Percentiles rank a stretch among this genome's conserved stretches.
These are phyloP conservation scores for Camponotus floridanus DNA, from an alignment of 1,140 invertebrate genomes.

Conservation along the genomic window DNA sequence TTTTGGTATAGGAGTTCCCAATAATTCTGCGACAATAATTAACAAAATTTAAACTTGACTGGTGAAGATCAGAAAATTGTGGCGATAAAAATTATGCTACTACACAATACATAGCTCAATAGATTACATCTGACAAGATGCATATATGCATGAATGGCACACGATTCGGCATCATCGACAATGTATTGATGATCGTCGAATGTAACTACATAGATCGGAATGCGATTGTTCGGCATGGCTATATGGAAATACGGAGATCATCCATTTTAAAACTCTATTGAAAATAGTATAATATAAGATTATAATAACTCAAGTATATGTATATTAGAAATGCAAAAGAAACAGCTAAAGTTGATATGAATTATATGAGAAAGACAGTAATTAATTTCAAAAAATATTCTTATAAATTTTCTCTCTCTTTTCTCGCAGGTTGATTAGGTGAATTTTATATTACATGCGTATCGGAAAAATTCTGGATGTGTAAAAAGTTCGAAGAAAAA, in stretches of 20 bases:
- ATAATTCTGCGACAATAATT: constrained; percentile 18
- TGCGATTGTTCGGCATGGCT: constrained; percentile 57
- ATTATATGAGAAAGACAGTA: too few species aligned
- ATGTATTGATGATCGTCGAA: constrained; percentile 54
- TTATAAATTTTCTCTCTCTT: too few species aligned
- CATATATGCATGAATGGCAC: constrained; percentile 23
- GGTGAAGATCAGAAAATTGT: constrained; percentile 23
- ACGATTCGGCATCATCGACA: constrained; percentile 64
- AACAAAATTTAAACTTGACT: background rate
- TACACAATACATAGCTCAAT: too few species aligned
- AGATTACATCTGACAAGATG: too few species aligned
- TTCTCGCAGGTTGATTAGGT: background rate
- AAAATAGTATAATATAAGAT: too few species aligned
- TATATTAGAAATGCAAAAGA: too few species aligned
- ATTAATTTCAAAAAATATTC: too few species aligned
- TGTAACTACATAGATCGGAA: constrained; percentile 64
- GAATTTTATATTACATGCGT: constrained; percentile 32
- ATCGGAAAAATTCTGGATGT: constrained; percentile 8
- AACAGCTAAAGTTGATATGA: too few species aligned
- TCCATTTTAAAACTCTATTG: too few species aligned
- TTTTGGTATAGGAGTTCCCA: background rate
- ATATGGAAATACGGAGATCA: constrained; percentile 41
- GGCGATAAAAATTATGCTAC: constrained; percentile 35
- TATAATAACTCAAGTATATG: too few species aligned
- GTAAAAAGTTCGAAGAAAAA: background rate